Evolutionary conservation across 92 coral and sea anemone genomes (phyloP), one percentile per base, ranked within the genome.

Genomic region (Zoanthus solanderi): DNA sequence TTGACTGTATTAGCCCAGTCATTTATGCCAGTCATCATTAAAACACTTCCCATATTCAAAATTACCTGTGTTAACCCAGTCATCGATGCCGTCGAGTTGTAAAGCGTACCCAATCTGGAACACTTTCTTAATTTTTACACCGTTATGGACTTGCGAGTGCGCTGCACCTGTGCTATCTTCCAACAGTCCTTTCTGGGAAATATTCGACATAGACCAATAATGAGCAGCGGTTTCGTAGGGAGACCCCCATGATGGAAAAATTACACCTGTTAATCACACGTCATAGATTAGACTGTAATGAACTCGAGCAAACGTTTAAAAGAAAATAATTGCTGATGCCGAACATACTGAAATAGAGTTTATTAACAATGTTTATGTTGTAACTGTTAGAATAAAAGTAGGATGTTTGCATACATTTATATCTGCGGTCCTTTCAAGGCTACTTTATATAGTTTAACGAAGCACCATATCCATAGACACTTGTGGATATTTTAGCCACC

Each of bases 181-280:
- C 18, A 92, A 37, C 78, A 92, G 16, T 6, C 93, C 91, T 71
- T 56, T 50, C 31, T 92, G 90, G 11, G 95, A 86, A 32, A 96
- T 96, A 89, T 96, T 96, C 23, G 84, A 84, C 89, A 94, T 88
- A 5, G 99, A 98, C 99, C 98, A 96, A 89, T 93, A 96, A 80
- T 95, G 98, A 90, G 93, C 98, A 60, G 99, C 99, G 76, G 93
- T 95, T 37, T 95, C 92, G 79, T 96, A 96, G 12, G 98, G 98
- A 12, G 96, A 93, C 52, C 96, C 98, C 92, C 94, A 95, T 9
- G 88, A 87, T 28, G 96, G 93, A 18, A 80, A 95, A 45, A 81
- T 81, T 28, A 81, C 85, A 81, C 85, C 85, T 81, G 85, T 66
- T 67, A 45, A 81, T 30, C 11, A 71, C 28, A 81, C 48, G 56